Base-by-base conservation (phyloP, 1,140 invertebrate genomes). In the Zaprionus gabonicus region DNA sequence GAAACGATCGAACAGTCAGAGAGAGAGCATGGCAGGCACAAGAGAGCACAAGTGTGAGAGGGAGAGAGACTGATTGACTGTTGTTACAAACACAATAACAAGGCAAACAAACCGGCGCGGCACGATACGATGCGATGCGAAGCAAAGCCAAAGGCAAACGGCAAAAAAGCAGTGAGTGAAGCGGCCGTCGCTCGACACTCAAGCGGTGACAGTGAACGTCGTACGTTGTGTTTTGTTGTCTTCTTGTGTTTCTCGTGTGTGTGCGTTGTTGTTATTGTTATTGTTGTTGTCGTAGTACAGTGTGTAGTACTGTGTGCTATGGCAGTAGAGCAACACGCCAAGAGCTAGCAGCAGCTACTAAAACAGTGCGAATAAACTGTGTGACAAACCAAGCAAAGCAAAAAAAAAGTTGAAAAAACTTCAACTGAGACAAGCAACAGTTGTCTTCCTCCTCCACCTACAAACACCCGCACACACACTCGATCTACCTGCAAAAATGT, bases 191-290 rank as follows among this genome's bases (percentile, higher is more conserved):
- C 41, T 53, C 41, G 53, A 67, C 38, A 73, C 49, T 69, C 66
- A 63, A 73, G 20, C 58, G 66, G 49, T 74, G 85, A 71, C 78
- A 69, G 85, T 73, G 85, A 90, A 76, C 81, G 84, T 84, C 85
- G 84, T 90, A 81, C 84, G 71, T 74, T 78, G 64, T 67, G 64
- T 67, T 67, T 63, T 23, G 17, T 71, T 65, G 51, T 69, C n/a
- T 38, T 17, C 34, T 38, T 51, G 20, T 51, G 10, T 20, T 49
- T 7, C 3, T 20, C 20, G n/a, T 51, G 9, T 51, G 46, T 49
- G 46, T 23, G 46, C 23, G 9, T 46, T 20, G 3, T 10, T 23
- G 20, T 51, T 20, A 49, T 20, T 49, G 17, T 49, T 20, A 9
- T 51, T 41, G 15, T 41, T n/a, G 38, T 41, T 4, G 15, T 41